phyloP scores from a whole-genome alignment of 2,888 invertebrate species.

The Elgonia sp. region DNA sequence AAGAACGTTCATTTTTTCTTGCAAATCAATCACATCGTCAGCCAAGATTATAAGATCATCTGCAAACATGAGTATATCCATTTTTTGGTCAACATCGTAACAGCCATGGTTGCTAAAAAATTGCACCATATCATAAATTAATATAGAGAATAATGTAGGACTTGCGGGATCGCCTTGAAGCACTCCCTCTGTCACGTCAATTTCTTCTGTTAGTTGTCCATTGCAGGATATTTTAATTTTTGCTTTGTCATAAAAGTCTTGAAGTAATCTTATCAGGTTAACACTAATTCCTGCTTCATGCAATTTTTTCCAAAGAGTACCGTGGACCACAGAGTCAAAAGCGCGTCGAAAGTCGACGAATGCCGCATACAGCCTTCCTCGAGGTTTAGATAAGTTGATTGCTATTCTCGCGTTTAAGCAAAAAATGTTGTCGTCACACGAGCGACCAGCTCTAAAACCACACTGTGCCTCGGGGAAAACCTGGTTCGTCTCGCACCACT shows the following conservation, averaged over 20 bases:
- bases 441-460: constrained; percentile 74
- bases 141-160: not conserved
- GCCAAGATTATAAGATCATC: constrained; percentile 56
- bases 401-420: constrained; percentile 68
- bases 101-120: not conserved
- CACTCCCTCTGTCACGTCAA: constrained; percentile 56
- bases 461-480: constrained; percentile 78
- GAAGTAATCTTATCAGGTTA: constrained; percentile 44
- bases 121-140: not conserved
- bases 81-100: not conserved
- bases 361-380: constrained; percentile 70
- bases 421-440: constrained; percentile 78
- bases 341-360: constrained; percentile 77
- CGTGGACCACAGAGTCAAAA: constrained; percentile 76
- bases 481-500: constrained; percentile 71
- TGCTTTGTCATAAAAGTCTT: not conserved
- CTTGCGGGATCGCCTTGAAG: not conserved
- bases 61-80: not conserved
- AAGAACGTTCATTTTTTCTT: constrained; percentile 47
- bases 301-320: constrained; percentile 68
- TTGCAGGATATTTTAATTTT: constrained; percentile 59
- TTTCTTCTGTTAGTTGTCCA: constrained; percentile 57
- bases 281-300: constrained; percentile 63
- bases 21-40: constrained; percentile 33
- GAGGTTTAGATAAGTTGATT: constrained; percentile 54